Conservation (phyloP, 2,888 invertebrate species). For the Eustalomyia histrio region DNA sequence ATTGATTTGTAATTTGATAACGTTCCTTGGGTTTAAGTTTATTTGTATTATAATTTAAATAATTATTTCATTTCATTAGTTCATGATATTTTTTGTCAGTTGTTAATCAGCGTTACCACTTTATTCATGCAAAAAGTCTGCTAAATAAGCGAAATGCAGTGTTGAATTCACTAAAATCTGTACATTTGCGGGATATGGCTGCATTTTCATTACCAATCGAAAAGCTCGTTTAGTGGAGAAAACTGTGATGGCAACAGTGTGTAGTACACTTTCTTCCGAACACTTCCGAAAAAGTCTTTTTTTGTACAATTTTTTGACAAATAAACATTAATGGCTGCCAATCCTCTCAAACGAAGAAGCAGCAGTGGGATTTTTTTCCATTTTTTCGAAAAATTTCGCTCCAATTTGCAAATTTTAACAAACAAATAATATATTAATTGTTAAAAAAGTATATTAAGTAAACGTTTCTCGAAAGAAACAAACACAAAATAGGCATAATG, state of each 20-base stretch:
- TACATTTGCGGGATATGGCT: no score
- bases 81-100: no score
- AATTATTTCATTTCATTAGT: no score
- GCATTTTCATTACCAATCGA: no score
- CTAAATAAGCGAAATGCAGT: no score
- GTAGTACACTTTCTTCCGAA: constrained; percentile 30
- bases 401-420: constrained; percentile 71
- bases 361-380: constrained; percentile 69
- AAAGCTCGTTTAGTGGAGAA: no score
- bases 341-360: constrained; percentile 68
- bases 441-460: constrained; percentile 62
- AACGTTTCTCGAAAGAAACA: constrained; percentile 62
- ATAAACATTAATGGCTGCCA: constrained; percentile 75
- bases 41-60: no score
- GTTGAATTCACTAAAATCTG: no score
- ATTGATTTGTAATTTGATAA: no score
- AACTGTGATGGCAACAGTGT: not conserved
- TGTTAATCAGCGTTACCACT: no score
- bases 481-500: constrained; percentile 71
- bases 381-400: constrained; percentile 67
- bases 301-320: constrained; percentile 72
- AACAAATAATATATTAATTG: constrained; percentile 69
- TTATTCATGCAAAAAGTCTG: no score
- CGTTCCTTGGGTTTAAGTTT: no score
- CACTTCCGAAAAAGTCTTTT: constrained; percentile 50